These are phyloP conservation scores for Falco cherrug DNA, from an alignment of 2,797 vertebrate species.

Conservation along the genomic window DNA sequence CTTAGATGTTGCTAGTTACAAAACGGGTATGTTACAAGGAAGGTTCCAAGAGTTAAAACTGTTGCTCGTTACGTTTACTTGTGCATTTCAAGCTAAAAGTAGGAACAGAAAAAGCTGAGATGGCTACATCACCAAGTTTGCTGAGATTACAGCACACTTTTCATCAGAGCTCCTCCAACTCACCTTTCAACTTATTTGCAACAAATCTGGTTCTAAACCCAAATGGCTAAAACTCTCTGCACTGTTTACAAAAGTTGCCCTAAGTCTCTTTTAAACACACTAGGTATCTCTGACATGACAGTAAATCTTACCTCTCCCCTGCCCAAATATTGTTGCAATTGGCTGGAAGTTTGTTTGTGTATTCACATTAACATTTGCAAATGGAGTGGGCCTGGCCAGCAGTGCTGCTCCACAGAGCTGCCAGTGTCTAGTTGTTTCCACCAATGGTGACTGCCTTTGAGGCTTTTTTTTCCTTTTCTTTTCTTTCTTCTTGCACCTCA, in stretches of 20 bases:
- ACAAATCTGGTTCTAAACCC: background rate
- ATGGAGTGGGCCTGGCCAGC: background rate
- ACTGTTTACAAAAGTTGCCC: background rate
- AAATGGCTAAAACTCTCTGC: background rate
- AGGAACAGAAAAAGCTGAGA: background rate
- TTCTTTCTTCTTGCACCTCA: background rate
- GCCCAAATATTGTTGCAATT: background rate
- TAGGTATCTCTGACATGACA: background rate
- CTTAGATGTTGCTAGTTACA: background rate
- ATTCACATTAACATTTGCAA: background rate
- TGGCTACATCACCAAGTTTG: background rate
- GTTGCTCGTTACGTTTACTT: too few relatives aligned
- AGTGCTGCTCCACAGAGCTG: background rate
- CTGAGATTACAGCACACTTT: background rate
- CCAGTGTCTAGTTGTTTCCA: background rate
- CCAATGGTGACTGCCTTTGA: background rate
- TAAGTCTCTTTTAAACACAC: background rate
- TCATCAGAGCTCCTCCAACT: background rate
- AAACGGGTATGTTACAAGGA: background rate
- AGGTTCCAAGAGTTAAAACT: background rate
- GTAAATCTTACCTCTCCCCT: background rate
- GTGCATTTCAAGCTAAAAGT: background rate
- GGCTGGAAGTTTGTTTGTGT: background rate
- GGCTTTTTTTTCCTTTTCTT: background rate
- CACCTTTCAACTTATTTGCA: background rate